A percentile compares a stretch with the other conserved stretches of the same genome.
phyloP scores from a whole-genome alignment of 37 sponge, comb jelly and placozoan genomes.

The Bolinopsis microptera region DNA sequence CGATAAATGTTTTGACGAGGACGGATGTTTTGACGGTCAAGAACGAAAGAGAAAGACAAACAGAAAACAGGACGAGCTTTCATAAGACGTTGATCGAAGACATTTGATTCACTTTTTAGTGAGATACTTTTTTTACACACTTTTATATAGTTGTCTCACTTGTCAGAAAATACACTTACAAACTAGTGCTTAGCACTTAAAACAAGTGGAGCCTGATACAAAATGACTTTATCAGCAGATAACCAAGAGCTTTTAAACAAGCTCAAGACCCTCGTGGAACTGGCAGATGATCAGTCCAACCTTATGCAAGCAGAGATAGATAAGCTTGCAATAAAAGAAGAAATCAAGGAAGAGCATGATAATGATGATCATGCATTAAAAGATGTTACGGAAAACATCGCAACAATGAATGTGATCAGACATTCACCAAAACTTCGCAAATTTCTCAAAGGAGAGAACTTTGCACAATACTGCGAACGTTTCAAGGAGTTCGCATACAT shows the following conservation, averaged over 20 bases:
- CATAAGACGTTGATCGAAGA: too few species aligned
- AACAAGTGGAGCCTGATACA: conserved; percentile 38
- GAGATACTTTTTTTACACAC: too few species aligned
- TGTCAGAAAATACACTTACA: too few species aligned
- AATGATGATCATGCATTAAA: not conserved
- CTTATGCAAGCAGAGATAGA: not conserved
- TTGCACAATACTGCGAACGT: not conserved
- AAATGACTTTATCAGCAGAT: not conserved
- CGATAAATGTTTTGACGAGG: too few species aligned
- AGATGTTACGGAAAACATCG: not conserved
- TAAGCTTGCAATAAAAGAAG: not conserved
- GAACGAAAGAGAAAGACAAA: too few species aligned
- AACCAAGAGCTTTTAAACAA: not conserved
- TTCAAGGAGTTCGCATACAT: not conserved
- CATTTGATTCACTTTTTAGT: too few species aligned
- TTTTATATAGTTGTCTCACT: too few species aligned
- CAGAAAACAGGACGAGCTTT: too few species aligned
- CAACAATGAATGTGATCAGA: not conserved
- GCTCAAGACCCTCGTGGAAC: not conserved
- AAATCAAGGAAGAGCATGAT: not conserved
- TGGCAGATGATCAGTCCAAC: not conserved
- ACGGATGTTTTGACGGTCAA: too few species aligned
- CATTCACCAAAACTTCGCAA: not conserved
- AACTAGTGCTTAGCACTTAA: too few species aligned
- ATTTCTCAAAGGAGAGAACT: not conserved